These are phyloP conservation scores for Melitaea athalia DNA, from an alignment of 2,888 invertebrate genomes.

Conservation along the genomic window DNA sequence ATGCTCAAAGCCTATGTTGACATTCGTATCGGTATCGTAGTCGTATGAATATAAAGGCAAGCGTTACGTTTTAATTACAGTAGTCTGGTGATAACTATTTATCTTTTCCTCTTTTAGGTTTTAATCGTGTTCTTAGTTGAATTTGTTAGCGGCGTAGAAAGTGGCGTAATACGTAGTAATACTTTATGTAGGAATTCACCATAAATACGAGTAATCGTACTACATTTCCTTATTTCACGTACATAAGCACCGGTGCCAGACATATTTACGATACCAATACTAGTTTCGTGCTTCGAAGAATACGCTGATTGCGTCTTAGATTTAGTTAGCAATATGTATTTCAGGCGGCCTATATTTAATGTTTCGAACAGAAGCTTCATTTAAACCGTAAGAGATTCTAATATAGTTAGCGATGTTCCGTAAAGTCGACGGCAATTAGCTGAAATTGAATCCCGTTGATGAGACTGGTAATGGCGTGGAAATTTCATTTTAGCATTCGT, in stretches of 20 bases:
- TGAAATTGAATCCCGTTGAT: conserved; percentile 64
- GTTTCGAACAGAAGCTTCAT: conserved; percentile 55
- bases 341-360: conserved; percentile 49
- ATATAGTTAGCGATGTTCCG: conserved; percentile 38
- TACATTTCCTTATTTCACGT: conserved; percentile 26
- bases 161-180: background rate
- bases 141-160: background rate
- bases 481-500: conserved; percentile 53
- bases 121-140: background rate
- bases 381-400: conserved; percentile 42
- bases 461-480: conserved; percentile 52
- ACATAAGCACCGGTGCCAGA: conserved; percentile 19
- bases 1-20: background rate
- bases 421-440: conserved; percentile 63
- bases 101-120: background rate
- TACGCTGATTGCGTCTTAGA: conserved; percentile 56
- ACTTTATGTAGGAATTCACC: conserved; percentile 2
- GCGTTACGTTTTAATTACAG: background rate
- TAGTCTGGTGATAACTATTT: background rate
- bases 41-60: background rate
- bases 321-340: conserved; percentile 44
- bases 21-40: background rate
- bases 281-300: conserved; percentile 44
- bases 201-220: conserved; percentile 15
- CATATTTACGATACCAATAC: conserved; percentile 32